Evolutionary conservation across 2,888 invertebrate genomes (phyloP).

Genomic region (Trichogramma evanescens): DNA sequence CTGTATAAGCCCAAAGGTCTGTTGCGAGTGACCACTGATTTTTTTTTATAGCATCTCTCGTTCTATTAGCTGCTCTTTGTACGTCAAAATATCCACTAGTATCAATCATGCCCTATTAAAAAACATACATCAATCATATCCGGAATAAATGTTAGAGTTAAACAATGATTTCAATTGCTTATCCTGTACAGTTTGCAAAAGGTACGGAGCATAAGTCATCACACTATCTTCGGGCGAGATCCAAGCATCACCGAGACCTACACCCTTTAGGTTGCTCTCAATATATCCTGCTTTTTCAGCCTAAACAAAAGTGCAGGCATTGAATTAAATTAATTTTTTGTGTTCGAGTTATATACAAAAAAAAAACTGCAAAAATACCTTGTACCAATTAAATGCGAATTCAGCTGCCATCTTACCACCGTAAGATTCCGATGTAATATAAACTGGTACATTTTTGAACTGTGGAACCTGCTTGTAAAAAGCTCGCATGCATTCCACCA

Average conservation of each 20-base stretch:
- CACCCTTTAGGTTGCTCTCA: slow-evolving; percentile 65
- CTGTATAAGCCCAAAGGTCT: slow-evolving; percentile 58
- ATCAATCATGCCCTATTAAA: slow-evolving; percentile 60
- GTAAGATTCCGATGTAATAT: slow-evolving; percentile 85
- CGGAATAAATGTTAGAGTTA: not conserved
- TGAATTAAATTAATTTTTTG: not conserved
- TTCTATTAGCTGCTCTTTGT: slow-evolving; percentile 52
- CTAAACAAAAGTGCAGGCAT: slow-evolving; percentile 39
- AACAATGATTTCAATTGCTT: not conserved
- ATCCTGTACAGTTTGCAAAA: slow-evolving; percentile 56
- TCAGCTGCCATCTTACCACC: slow-evolving; percentile 90
- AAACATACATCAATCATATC: not conserved
- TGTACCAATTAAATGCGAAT: slow-evolving; percentile 58
- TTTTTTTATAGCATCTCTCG: slow-evolving; percentile 54
- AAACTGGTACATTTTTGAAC: slow-evolving; percentile 67
- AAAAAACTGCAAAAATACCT: slow-evolving; percentile 42
- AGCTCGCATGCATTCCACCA: slow-evolving; percentile 63
- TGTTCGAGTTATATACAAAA: not conserved
- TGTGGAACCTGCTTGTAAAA: slow-evolving; percentile 64
- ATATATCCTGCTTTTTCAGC: slow-evolving; percentile 59
- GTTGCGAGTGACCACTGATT: slow-evolving; percentile 59
- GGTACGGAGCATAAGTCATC: slow-evolving; percentile 73
- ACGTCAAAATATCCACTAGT: slow-evolving; percentile 57
- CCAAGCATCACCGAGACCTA: slow-evolving; percentile 85
- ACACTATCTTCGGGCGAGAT: slow-evolving; percentile 81